Conservation (phyloP, 2,797 vertebrate species). For the Notolabrus celidotus region DNA sequence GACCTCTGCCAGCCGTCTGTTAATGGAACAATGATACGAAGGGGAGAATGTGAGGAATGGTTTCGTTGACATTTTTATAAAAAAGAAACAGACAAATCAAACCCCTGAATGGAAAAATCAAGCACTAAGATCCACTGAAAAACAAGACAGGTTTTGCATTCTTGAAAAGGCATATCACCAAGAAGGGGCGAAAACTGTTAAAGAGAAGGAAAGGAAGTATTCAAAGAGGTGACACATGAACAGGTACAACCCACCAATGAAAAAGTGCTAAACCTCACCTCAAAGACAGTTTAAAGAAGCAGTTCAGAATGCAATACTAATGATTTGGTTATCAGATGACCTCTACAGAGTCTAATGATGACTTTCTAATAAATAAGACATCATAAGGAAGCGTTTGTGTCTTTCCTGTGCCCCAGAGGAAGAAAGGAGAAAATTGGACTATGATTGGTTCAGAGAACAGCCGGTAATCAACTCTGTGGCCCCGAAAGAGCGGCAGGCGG, state of each 20-base stretch:
- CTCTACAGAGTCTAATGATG: neutral
- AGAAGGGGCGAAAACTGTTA: constrained; percentile 13
- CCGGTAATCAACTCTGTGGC: constrained; percentile 43
- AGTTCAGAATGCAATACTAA: neutral
- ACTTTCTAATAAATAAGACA: neutral
- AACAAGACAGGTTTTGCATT: neutral
- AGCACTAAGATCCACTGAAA: neutral
- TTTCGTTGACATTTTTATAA: neutral
- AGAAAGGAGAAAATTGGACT: constrained; percentile 20
- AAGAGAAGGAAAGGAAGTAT: neutral
- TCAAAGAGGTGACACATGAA: constrained; percentile 27
- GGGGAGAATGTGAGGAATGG: constrained; percentile 2
- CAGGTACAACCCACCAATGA: constrained; percentile 3
- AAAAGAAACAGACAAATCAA: constrained; percentile 7
- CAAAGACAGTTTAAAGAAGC: constrained; percentile 2
- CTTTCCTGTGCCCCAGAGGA: constrained; percentile 17
- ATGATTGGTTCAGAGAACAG: constrained; percentile 58
- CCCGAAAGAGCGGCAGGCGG: constrained; percentile 58
- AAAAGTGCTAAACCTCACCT: neutral
- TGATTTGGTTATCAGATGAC: constrained; percentile 24
- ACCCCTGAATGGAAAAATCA: constrained; percentile 11
- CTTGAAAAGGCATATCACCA: constrained; percentile 16
- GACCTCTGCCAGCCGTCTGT: constrained; percentile 59
- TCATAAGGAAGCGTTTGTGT: constrained; percentile 5
- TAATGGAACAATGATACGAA: neutral